These are phyloP conservation scores for Iphiclides podalirius DNA, from an alignment of 2,888 invertebrate genomes.

Conservation along the genomic window DNA sequence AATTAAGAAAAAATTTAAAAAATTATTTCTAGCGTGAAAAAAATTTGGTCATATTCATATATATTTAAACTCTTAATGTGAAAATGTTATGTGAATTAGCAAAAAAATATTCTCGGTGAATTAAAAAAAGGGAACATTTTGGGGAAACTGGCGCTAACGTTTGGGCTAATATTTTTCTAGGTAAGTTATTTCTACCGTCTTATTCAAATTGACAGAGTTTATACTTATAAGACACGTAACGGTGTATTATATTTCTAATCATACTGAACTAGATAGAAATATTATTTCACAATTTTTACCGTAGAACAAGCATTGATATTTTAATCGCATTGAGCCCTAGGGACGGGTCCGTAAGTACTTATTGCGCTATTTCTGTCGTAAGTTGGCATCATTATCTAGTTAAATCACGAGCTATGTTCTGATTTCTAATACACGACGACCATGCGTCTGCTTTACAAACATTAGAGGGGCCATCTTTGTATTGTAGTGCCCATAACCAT, in stretches of 20 bases:
- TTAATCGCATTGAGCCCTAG: neutral
- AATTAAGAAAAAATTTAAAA: too few relatives aligned
- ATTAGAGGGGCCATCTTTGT: slow-evolving; percentile 14
- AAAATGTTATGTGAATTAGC: slow-evolving; percentile 20
- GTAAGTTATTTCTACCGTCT: slow-evolving; percentile 15
- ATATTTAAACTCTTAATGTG: slow-evolving; percentile 1
- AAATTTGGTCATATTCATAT: too few relatives aligned
- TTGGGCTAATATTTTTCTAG: neutral
- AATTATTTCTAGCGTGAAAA: too few relatives aligned
- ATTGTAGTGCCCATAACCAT: too few relatives aligned
- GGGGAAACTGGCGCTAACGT: neutral
- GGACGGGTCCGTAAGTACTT: slow-evolving; percentile 5
- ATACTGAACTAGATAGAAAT: neutral
- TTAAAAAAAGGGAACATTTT: too few relatives aligned
- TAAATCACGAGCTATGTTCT: slow-evolving; percentile 8
- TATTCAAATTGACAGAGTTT: too few relatives aligned
- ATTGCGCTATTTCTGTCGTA: slow-evolving; percentile 17
- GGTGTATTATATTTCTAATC: slow-evolving; percentile 15
- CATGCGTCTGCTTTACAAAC: neutral
- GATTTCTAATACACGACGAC: neutral
- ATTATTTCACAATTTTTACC: slow-evolving; percentile 9
- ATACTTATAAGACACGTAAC: too few relatives aligned
- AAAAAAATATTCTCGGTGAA: too few relatives aligned
- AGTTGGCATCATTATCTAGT: slow-evolving; percentile 4
- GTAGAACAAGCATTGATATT: slow-evolving; percentile 13